A percentile compares a stretch with the other conserved stretches of the same genome.
Evolutionary conservation across 2,888 invertebrate species (phyloP).

Genomic region (Dermolepida albohirtum): DNA sequence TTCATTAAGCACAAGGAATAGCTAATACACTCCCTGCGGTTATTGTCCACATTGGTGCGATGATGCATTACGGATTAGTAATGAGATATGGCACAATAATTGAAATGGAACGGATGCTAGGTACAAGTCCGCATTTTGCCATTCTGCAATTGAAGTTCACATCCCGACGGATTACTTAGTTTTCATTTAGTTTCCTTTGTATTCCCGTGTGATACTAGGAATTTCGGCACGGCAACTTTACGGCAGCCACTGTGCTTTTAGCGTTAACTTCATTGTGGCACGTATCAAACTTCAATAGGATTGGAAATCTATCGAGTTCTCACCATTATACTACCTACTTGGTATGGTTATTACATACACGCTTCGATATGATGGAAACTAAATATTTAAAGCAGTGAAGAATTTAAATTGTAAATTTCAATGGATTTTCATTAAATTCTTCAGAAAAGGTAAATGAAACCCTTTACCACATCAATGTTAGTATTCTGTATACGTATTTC

Average conservation of each 20-base stretch:
- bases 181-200: slow-evolving; percentile 16
- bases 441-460: too few species aligned
- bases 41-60: slow-evolving; percentile 5
- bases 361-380: too few species aligned
- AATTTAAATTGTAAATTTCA: too few species aligned
- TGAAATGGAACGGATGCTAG: slow-evolving; percentile 3
- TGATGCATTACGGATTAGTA: slow-evolving; percentile 14
- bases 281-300: neutral
- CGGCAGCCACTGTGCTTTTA: neutral
- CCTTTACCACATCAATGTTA: too few species aligned
- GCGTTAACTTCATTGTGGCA: neutral
- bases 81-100: slow-evolving; percentile 19
- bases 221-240: slow-evolving; percentile 6
- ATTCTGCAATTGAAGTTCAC: slow-evolving; percentile 1
- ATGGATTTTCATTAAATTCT: too few species aligned
- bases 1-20: slow-evolving; percentile 21
- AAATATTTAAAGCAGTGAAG: too few species aligned
- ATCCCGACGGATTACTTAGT: neutral
- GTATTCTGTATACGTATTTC: too few species aligned
- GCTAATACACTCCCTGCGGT: slow-evolving; percentile 31
- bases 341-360: too few species aligned
- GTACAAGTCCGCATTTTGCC: neutral
- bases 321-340: too few species aligned
- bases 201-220: slow-evolving; percentile 3
- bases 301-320: neutral